Percentiles rank a stretch among this genome's conserved stretches.
Evolutionary conservation across 2,888 invertebrate species (phyloP).

Genomic region (Aromia moschata): DNA sequence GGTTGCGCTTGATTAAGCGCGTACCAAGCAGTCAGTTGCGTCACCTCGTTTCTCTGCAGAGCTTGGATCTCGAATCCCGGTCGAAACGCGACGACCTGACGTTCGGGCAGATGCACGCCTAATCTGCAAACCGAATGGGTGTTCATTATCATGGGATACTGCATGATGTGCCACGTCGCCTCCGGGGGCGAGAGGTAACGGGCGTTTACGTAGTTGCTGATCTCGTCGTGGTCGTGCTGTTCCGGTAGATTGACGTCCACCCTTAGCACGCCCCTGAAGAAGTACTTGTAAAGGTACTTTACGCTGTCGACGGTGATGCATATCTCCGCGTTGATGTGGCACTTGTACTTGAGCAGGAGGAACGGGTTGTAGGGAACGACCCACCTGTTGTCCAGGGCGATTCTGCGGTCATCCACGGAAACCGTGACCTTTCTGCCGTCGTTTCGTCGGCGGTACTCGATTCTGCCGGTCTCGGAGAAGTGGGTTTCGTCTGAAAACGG

Average conservation of each 20-base stretch:
- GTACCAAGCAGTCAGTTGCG: slow-evolving; percentile 2
- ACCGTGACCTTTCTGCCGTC: neutral
- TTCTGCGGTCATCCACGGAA: neutral
- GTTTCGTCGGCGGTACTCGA: slow-evolving; percentile 16
- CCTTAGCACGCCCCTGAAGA: neutral
- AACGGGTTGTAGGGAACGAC: slow-evolving; percentile 10
- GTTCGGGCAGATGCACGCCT: neutral
- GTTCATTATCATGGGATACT: neutral
- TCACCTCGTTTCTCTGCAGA: neutral
- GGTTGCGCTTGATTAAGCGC: neutral
- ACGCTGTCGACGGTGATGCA: neutral
- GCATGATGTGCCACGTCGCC: neutral
- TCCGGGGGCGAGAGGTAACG: neutral
- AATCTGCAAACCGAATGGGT: neutral
- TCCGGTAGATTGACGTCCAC: neutral
- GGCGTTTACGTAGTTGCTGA: neutral
- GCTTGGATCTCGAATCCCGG: neutral
- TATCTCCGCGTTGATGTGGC: slow-evolving; percentile 3
- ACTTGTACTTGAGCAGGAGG: slow-evolving; percentile 1
- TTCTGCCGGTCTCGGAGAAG: slow-evolving; percentile 28
- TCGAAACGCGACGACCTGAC: neutral
- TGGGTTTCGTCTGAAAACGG: slow-evolving; percentile 19
- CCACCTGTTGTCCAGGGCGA: slow-evolving; percentile 5
- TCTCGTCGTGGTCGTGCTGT: neutral
- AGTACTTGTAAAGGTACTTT: slow-evolving; percentile 14